phyloP scores from a whole-genome alignment of 2,113 vertebrate species.

The Sphaerodactylus townsendi region DNA sequence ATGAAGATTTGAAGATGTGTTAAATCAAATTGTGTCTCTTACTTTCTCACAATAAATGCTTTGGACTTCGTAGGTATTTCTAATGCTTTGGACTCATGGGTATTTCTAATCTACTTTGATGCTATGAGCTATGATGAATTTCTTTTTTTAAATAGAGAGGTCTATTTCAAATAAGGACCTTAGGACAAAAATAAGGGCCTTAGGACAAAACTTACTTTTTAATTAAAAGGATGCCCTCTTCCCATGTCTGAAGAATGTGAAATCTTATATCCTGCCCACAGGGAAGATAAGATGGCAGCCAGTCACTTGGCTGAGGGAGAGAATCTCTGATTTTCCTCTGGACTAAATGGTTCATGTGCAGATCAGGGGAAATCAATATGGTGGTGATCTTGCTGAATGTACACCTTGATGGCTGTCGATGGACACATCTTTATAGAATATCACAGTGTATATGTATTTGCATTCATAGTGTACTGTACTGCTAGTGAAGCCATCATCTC shows the following conservation, averaged over 20 bases:
- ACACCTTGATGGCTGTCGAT: neutral
- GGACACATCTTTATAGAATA: neutral
- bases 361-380: neutral
- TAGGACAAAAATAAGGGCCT: neutral
- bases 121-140: neutral
- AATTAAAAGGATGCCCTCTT: neutral
- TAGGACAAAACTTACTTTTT: neutral
- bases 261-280: neutral
- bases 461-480: neutral
- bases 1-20: neutral
- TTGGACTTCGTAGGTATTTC: neutral
- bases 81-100: neutral
- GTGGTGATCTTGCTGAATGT: neutral
- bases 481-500: neutral
- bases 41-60: neutral
- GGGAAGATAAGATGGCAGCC: neutral
- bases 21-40: neutral
- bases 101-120: neutral
- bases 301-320: neutral
- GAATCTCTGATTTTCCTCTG: neutral
- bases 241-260: neutral
- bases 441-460: neutral
- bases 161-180: neutral
- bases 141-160: neutral
- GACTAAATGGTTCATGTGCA: too few species aligned